Evolutionary conservation across 53 echinoderm and acorn worm species (phyloP), one percentile per base, ranked within the genome.

Genomic region (Zoroaster sp.): DNA sequence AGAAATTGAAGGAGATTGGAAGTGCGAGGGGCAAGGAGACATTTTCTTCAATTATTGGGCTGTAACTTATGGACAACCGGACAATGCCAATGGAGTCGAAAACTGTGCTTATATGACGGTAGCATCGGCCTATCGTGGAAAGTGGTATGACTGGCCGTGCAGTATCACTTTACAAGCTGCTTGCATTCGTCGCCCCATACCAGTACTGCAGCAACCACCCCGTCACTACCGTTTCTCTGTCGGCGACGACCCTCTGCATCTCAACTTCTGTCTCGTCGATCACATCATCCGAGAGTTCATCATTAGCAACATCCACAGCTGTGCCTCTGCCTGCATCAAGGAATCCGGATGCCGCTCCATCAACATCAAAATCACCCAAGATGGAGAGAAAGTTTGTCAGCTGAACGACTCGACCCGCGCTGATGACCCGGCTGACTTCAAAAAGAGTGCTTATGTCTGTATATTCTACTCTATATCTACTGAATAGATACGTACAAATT

Each of bases 211-310:
- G 20, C 3, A 18, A 18, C 54, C n/a, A 20, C 5, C 54, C 5
- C 21, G 54, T 6, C 14, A 55, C 6, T 32, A 78, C 55, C 52
- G 38, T 15, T 35, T 55, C 55, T 32, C 55, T 17, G 23, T 54
- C 54, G 4, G n/a, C 65, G 11, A 20, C 38, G 59, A 38, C 8
- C 38, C 20, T 5, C 9, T 55, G 10, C n/a, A 4, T n/a, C 5
- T 7, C 25, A 31, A 35, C 0, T 20, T 17, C 8, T 78, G 78
- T 67, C 82, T 82, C 31, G 17, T 82, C 18, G 69, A 34, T 34
- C 77, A 77, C 51, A 15, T 33, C 77, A 52, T 77, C 77, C 15
- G n/a, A 17, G 77, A 77, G 77, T 77, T 77, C 33, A 35, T 51
- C 51, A 77, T 49, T 51, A 45, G 25, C 49, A 34, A 8, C 53